Base-by-base conservation (phyloP, 2,888 invertebrate species). In the Sisyra nigra region DNA sequence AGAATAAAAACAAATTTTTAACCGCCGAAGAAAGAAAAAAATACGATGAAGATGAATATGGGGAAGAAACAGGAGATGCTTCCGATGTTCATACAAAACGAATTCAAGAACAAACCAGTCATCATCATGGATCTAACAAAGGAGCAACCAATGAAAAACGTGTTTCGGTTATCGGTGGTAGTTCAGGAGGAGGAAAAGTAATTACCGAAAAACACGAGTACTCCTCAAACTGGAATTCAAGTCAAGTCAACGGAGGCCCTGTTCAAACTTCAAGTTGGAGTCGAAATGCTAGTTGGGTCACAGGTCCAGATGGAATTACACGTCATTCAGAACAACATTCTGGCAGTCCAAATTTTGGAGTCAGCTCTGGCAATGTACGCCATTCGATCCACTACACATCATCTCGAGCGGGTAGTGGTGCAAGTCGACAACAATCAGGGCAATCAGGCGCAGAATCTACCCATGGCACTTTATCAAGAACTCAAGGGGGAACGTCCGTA, bases 291-390 rank as follows among this genome's bases (percentile, higher is more conserved):
- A 51, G 64, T 2, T 63, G 65, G 37, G 63, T 66, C 48, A 59
- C 59, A 15, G 65, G 67, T 44, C 61, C 65, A 45, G 66, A 65
- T 34, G 63, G 71, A 6, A 56, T 64, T 19, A 67, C 67, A 0
- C 60, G 66, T 51, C 59, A 55, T 1, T 52, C 63, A 2, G 72
- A 72, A 50, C 62, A 61, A 1, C 71, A 71, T 48, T 71, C 71
- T 0, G 70, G 71, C 46, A 29, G 36, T 10, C 18, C 32, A 13
- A 29, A 29, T n/a, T 34, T 34, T n/a, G 31, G 33, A 9, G 33
- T 34, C 13, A 34, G 41, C 11, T 41, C 41, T 11, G 11, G 14
- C 15, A 18, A 34, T 34, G n/a, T 34, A 18, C 13, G 41, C 18
- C 34, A 41, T 19, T 41, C 41, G 24, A 41, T 41, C 11, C 24